Percentiles rank a stretch among this genome's conserved stretches.
These are phyloP conservation scores for Phaetusa simplex DNA, from an alignment of 2,113 vertebrate genomes.

Conservation along the genomic window DNA sequence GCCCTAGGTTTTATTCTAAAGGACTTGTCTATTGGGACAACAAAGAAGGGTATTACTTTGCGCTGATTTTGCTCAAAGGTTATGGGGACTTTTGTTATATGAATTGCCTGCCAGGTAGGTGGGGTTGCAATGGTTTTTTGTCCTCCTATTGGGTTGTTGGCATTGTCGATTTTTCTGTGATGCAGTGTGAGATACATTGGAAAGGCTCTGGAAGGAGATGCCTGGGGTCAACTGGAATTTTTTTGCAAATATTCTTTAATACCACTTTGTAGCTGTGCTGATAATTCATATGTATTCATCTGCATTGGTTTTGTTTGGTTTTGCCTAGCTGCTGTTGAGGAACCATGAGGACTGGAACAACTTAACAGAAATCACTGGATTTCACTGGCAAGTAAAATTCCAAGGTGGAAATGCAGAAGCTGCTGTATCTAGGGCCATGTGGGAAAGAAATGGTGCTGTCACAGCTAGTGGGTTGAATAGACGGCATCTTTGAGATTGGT, in stretches of 20 bases:
- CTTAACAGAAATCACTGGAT: background rate
- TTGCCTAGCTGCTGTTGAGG: background rate
- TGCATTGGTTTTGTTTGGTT: fast-evolving
- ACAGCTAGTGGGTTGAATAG: background rate
- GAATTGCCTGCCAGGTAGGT: background rate
- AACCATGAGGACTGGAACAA: background rate
- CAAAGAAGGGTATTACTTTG: background rate
- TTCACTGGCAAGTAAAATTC: background rate
- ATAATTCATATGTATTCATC: background rate
- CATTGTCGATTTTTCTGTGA: background rate
- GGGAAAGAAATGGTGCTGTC: background rate
- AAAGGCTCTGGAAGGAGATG: background rate
- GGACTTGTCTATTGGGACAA: background rate
- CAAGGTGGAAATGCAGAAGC: background rate
- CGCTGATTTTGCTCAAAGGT: background rate
- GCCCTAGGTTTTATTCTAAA: background rate
- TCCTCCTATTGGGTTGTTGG: fast-evolving
- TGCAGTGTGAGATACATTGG: background rate
- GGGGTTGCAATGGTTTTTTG: fast-evolving
- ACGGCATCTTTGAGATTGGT: background rate
- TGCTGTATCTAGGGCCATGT: background rate
- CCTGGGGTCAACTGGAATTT: background rate
- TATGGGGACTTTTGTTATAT: background rate
- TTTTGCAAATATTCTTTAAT: background rate
- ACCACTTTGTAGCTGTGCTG: background rate